Base-by-base conservation (phyloP, 2,797 vertebrate species). In the Clarias fuscus region DNA sequence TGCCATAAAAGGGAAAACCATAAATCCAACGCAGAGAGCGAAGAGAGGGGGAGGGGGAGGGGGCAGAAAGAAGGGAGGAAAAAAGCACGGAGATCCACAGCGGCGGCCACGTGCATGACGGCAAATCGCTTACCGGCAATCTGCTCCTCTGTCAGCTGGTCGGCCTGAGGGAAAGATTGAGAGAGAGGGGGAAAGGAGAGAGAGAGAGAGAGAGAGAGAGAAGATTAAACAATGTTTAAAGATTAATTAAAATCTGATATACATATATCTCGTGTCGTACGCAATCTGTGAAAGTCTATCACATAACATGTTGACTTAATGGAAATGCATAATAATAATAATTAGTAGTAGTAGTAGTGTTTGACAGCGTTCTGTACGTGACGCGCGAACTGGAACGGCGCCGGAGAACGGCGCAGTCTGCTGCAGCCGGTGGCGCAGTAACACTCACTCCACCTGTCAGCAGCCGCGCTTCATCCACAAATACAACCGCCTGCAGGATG, bases 61-160 rank as follows among this genome's bases (percentile, higher is more conserved):
- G 48, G 75, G 70, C 27, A 70, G 81, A 71, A 58, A 75, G 18
- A 56, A 20, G 10, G 61, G 70, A 58, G 18, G 33, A 67, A 58
- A 77, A 85, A 82, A 84, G 84, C 82, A 80, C 80, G 43, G 84
- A 89, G 90, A 91, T 95, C 93, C 92, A 93, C 92, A 91, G 88
- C 7, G 72, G 85, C 88, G 88, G 90, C 90, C 89, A 91, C 86
- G 91, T 89, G 90, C 88, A 90, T 83, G 84, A 83, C 86, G 88
- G 88, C 5, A 89, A 89, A 87, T 85, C 89, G 88, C 96, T 97
- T 96, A 99, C 98, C 98, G 94, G 98, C 98, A 96, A 99, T 99
- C 95, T 99, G 98, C 96, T 99, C 98, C 94, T 99, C 98, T 97
- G 98, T 99, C 95, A 99, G 97, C 94, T 99, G 98, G 94, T 99